phyloP scores from a whole-genome alignment of 2,888 invertebrate species.

The Venusia cambrica region DNA sequence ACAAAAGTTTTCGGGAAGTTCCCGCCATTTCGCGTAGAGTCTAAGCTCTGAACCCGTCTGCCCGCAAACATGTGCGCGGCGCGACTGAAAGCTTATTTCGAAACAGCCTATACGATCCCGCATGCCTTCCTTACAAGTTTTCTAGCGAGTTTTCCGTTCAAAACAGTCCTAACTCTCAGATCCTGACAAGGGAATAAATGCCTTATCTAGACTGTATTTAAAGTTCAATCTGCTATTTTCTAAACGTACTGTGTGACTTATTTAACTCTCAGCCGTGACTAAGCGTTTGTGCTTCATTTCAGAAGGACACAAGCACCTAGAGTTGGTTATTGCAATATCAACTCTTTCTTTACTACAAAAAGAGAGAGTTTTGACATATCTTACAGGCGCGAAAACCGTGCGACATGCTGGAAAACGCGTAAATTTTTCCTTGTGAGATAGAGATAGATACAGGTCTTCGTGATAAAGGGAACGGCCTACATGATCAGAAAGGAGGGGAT shows the following conservation, averaged over 20 bases:
- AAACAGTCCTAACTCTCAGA: slow-evolving; percentile 32
- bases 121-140: slow-evolving; percentile 74
- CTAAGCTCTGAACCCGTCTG: slow-evolving; percentile 45
- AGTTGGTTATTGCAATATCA: slow-evolving; percentile 4
- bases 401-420: slow-evolving; percentile 56
- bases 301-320: slow-evolving; percentile 34
- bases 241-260: slow-evolving; percentile 7
- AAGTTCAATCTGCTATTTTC: slow-evolving; percentile 1
- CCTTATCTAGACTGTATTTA: background rate
- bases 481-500: slow-evolving; percentile 63
- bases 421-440: slow-evolving; percentile 70
- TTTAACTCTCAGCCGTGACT: slow-evolving; percentile 19
- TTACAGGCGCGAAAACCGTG: slow-evolving; percentile 49
- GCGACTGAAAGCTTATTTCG: slow-evolving; percentile 67
- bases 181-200: slow-evolving; percentile 5
- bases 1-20: slow-evolving; percentile 69
- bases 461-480: slow-evolving; percentile 77
- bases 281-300: slow-evolving; percentile 28
- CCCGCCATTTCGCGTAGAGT: slow-evolving; percentile 53
- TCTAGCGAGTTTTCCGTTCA: slow-evolving; percentile 32
- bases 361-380: slow-evolving; percentile 34
- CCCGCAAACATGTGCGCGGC: slow-evolving; percentile 66
- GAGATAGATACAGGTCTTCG: slow-evolving; percentile 70
- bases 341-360: slow-evolving; percentile 14
- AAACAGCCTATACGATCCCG: slow-evolving; percentile 62